Percentiles rank a stretch among this genome's conserved stretches.
Conservation (phyloP, 2,797 vertebrate species). For the Falco columbarius region DNA sequence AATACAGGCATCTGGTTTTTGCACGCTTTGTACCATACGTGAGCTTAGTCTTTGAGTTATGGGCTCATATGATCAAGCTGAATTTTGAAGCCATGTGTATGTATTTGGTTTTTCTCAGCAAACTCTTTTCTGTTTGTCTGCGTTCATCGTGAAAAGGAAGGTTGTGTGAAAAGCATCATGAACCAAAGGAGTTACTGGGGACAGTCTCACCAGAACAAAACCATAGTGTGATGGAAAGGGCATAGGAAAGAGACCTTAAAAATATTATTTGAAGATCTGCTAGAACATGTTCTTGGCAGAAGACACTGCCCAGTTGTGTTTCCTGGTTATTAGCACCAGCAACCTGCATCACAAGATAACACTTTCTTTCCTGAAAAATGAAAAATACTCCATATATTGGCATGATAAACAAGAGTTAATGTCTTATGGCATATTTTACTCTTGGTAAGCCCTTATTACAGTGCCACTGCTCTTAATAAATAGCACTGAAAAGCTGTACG, state of each 20-base stretch:
- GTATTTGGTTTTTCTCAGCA: background rate
- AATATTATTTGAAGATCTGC: background rate
- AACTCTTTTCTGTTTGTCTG: background rate
- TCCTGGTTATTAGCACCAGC: background rate
- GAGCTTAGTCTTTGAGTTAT: background rate
- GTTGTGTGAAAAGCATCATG: background rate
- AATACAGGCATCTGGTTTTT: background rate
- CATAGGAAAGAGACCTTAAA: background rate
- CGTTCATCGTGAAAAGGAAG: background rate
- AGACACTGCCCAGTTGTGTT: background rate
- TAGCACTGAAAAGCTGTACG: accelerated
- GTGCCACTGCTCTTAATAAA: background rate
- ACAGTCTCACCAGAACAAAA: background rate
- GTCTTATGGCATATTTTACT: background rate
- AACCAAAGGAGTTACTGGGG: background rate
- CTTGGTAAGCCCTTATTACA: background rate
- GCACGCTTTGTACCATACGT: background rate
- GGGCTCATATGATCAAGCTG: background rate
- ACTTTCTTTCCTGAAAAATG: background rate
- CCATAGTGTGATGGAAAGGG: background rate
- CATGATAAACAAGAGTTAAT: background rate
- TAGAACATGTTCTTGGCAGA: background rate
- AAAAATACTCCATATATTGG: background rate
- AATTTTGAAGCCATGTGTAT: background rate
- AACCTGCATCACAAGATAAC: background rate